Conservation (phyloP, 1,140 invertebrate genomes). For the Saccostrea echinata region DNA sequence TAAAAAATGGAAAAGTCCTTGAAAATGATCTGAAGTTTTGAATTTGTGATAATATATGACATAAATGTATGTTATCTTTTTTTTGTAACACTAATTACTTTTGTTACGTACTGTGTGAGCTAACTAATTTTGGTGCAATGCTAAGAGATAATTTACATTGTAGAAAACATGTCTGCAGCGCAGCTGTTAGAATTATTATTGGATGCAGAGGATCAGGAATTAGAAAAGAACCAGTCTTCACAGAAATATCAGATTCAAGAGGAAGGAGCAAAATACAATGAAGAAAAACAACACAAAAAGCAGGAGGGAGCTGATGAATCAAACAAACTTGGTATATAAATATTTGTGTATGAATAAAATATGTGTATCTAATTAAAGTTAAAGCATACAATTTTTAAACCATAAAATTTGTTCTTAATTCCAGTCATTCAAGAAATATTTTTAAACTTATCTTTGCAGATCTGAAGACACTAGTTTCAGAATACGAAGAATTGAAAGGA, state of each 20-base stretch:
- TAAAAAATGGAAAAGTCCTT: neutral
- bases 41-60: no score
- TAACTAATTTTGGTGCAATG: no score
- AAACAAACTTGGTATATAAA: neutral
- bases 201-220: neutral
- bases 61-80: no score
- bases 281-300: neutral
- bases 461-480: constrained; percentile 43
- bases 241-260: neutral
- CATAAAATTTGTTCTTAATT: no score
- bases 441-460: constrained; percentile 42
- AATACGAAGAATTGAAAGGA: constrained; percentile 84
- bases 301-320: neutral
- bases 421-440: neutral
- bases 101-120: no score
- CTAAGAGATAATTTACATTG: neutral
- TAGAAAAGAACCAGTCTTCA: neutral
- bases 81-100: no score
- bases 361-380: no score
- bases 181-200: neutral
- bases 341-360: neutral
- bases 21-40: no score
- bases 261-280: neutral
- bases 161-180: neutral
- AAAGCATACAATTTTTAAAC: no score